Percentiles rank a stretch among this genome's conserved stretches.
Conservation (phyloP, 1,140 invertebrate species). For the Coboldia fuscipes region DNA sequence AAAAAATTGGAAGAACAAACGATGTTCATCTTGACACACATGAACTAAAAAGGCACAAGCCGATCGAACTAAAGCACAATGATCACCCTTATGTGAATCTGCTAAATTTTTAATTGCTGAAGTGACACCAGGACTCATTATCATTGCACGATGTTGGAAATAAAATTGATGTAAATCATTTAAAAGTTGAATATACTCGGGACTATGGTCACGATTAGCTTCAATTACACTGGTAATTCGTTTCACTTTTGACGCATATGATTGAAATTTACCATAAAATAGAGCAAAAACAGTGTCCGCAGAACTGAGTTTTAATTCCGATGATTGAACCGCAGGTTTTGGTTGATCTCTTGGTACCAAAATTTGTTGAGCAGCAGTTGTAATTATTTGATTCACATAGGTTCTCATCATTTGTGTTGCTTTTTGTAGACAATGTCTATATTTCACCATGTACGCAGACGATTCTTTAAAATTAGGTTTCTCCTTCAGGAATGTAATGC, state of each 20-base stretch:
- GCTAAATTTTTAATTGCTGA: conserved; percentile 52
- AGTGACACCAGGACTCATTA: conserved; percentile 38
- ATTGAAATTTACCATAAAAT: conserved; percentile 87
- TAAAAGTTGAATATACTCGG: conserved; percentile 56
- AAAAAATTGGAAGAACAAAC: conserved; percentile 80
- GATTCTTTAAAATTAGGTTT: conserved; percentile 60
- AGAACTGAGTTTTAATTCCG: too few relatives aligned
- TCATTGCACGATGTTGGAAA: conserved; percentile 45
- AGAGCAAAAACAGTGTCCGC: conserved; percentile 66
- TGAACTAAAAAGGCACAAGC: conserved; percentile 78
- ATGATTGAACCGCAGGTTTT: conserved; percentile 18
- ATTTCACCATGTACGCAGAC: conserved; percentile 43
- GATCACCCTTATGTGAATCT: conserved; percentile 50
- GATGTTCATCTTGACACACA: conserved; percentile 79
- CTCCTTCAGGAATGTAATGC: conserved; percentile 60
- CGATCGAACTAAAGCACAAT: conserved; percentile 69
- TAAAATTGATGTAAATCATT: conserved; percentile 73
- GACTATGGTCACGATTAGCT: conserved; percentile 39
- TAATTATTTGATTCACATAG: conserved; percentile 48
- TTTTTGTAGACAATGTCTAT: conserved; percentile 55
- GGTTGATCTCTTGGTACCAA: conserved; percentile 23
- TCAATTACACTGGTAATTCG: conserved; percentile 66
- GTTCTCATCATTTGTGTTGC: conserved; percentile 56
- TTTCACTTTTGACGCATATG: conserved; percentile 62
- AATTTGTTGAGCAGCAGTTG: conserved; percentile 56